A percentile compares a stretch with the other conserved stretches of the same genome.
phyloP scores from a whole-genome alignment of 1,140 invertebrate species.

The Leptinotarsa defecta region DNA sequence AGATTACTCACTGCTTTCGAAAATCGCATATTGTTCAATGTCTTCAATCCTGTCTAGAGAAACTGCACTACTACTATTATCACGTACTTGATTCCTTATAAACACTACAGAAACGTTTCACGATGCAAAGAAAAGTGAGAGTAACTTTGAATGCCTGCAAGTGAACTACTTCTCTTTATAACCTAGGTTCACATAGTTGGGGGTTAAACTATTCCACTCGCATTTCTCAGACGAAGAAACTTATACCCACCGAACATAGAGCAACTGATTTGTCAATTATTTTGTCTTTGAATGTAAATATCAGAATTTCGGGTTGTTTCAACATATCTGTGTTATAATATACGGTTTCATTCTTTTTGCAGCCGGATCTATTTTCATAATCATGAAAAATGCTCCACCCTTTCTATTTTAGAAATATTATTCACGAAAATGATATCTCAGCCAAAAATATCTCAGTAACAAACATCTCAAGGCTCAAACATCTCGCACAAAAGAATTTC shows the following conservation, averaged over 20 bases:
- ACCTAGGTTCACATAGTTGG: neutral
- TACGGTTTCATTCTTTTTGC: too few relatives aligned
- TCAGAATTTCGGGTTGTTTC: too few relatives aligned
- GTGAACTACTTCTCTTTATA: conserved; percentile 8
- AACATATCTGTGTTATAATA: too few relatives aligned
- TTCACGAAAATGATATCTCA: too few relatives aligned
- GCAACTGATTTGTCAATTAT: neutral
- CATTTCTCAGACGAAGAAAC: conserved; percentile 2
- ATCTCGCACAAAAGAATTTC: too few relatives aligned
- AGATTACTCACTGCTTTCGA: neutral
- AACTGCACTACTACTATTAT: neutral
- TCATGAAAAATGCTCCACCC: too few relatives aligned
- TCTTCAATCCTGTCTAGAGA: neutral
- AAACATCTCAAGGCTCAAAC: too few relatives aligned
- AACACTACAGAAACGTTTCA: conserved; percentile 3
- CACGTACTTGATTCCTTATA: neutral
- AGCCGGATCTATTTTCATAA: too few relatives aligned
- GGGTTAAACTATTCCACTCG: conserved; percentile 5
- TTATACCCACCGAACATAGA: neutral
- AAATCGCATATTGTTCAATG: neutral
- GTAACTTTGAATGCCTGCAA: neutral
- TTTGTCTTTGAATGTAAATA: too few relatives aligned
- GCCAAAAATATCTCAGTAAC: too few relatives aligned
- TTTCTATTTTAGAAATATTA: too few relatives aligned
- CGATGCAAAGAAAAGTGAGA: neutral